Conservation (phyloP, 1,140 invertebrate species). For the Caerostris darwini region DNA sequence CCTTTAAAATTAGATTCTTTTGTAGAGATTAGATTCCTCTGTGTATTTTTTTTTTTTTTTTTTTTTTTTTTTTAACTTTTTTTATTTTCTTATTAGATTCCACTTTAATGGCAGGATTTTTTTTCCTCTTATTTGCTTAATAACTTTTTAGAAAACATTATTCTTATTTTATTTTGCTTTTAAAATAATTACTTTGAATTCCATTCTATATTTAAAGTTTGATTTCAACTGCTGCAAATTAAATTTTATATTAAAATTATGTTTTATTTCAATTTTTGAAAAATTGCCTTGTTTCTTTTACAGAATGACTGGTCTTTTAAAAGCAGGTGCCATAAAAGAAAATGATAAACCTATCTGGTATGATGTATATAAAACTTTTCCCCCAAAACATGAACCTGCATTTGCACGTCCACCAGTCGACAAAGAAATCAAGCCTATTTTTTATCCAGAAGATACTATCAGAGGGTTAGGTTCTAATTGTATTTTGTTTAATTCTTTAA, state of each 20-base stretch:
- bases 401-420: conserved; percentile 86
- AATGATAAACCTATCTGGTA: conserved; percentile 94
- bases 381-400: conserved; percentile 89
- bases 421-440: conserved; percentile 86
- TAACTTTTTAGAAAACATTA: background rate
- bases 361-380: conserved; percentile 92
- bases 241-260: background rate
- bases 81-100: no score
- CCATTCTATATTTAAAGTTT: background rate
- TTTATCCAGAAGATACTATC: conserved; percentile 92
- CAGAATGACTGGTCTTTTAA: conserved; percentile 89
- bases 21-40: no score
- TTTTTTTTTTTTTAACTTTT: no score
- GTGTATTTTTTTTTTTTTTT: no score
- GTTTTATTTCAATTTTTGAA: background rate
- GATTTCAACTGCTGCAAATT: no score
- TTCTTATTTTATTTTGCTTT: background rate
- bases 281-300: background rate
- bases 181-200: background rate
- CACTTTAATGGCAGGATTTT: no score
- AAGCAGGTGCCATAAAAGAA: conserved; percentile 87
- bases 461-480: conserved; percentile 83
- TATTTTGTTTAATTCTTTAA: background rate
- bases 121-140: background rate
- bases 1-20: no score